Evolutionary conservation across 2,113 vertebrate genomes (phyloP).

Genomic region (Chloropsis cyanopogon): DNA sequence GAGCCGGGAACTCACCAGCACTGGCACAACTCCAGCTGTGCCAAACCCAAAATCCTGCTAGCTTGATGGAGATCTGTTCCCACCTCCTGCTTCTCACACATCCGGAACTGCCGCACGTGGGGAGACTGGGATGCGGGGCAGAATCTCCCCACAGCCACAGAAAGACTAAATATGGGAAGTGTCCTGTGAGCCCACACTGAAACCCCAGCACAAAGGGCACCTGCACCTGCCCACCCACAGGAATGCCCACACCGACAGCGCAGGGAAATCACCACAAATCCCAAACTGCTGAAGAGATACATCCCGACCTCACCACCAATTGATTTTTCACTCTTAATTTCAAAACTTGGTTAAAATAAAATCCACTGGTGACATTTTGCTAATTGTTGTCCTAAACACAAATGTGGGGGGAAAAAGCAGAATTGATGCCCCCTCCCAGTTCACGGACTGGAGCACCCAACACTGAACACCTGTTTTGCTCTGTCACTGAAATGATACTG

Average conservation of each 20-base stretch:
- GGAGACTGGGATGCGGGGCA: background rate
- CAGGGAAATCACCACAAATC: background rate
- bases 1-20: background rate
- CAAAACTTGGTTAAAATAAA: background rate
- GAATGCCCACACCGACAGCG: background rate
- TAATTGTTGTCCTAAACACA: background rate
- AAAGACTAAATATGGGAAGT: background rate
- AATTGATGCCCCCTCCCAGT: background rate
- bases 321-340: background rate
- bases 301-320: rapidly evolving
- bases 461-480: background rate
- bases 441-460: rapidly evolving
- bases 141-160: background rate
- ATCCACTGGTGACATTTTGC: background rate
- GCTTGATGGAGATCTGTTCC: background rate
- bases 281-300: background rate
- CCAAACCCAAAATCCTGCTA: background rate
- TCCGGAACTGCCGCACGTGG: rapidly evolving
- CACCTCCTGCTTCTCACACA: background rate
- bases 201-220: rapidly evolving
- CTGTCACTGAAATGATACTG: background rate
- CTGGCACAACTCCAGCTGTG: background rate
- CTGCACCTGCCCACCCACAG: background rate
- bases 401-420: rapidly evolving
- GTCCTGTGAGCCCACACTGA: background rate